Conservation (phyloP, 1,140 invertebrate species). For the Nephila pilipes region DNA sequence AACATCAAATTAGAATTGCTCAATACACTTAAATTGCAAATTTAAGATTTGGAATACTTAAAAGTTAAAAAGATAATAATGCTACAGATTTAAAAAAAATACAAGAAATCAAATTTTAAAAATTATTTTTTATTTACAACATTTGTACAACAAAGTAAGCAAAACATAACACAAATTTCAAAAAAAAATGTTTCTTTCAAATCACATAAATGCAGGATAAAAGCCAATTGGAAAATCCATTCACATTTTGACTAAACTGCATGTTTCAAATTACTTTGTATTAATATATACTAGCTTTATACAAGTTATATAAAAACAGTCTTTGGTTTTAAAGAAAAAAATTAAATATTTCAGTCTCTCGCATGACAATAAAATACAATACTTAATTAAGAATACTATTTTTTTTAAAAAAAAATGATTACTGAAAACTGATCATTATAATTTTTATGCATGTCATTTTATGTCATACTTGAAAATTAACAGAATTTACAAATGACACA, state of each 20-base stretch:
- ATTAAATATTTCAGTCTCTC: background rate
- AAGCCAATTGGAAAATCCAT: conserved; percentile 40
- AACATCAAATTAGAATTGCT: no score
- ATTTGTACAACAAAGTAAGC: conserved; percentile 66
- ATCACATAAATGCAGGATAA: conserved; percentile 30
- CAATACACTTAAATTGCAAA: no score
- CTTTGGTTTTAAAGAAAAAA: conserved; percentile 53
- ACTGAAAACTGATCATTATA: no score
- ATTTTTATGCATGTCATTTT: no score
- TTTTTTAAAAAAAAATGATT: no score
- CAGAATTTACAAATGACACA: no score
- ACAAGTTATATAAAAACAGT: conserved; percentile 54
- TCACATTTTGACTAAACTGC: conserved; percentile 43
- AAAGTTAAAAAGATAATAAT: no score
- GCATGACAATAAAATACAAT: background rate
- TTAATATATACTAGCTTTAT: conserved; percentile 42
- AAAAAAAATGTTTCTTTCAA: conserved; percentile 25
- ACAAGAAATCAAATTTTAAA: conserved; percentile 47
- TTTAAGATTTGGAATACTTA: no score
- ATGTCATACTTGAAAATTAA: no score
- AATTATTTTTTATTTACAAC: conserved; percentile 69
- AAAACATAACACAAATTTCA: conserved; percentile 60
- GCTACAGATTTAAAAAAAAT: background rate
- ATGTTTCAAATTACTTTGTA: conserved; percentile 49
- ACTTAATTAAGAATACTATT: background rate